Conservation (phyloP, 2,797 vertebrate genomes). For the Ctenopoma multispine region DNA sequence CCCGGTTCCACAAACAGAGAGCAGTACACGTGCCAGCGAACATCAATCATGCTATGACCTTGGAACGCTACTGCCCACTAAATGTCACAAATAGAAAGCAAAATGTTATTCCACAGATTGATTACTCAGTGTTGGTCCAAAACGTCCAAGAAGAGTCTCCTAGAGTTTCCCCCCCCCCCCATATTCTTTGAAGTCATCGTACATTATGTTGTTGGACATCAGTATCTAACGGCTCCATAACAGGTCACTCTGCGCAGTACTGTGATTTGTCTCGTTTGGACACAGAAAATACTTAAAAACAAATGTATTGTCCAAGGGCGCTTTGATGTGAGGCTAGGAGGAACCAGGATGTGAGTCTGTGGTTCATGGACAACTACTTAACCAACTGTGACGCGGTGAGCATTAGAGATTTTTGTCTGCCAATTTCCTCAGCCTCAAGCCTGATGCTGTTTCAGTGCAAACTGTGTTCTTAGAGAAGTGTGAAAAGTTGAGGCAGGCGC, state of each 20-base stretch:
- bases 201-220: no score
- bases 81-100: neutral
- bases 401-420: neutral
- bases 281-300: no score
- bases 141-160: neutral
- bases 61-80: neutral
- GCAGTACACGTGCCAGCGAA: neutral
- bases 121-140: neutral
- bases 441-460: neutral
- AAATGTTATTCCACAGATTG: neutral
- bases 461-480: conserved; percentile 2
- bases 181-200: no score
- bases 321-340: no score
- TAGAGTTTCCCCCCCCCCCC: neutral
- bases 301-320: no score
- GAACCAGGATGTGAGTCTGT: no score
- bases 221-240: no score
- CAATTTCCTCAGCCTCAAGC: conserved; percentile 7
- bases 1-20: neutral
- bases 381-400: neutral
- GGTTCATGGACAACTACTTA: no score
- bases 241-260: no score
- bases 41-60: neutral
- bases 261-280: no score
- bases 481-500: conserved; percentile 5